These are phyloP conservation scores for Netelia virgata DNA, from an alignment of 2,888 invertebrate species.

Conservation along the genomic window DNA sequence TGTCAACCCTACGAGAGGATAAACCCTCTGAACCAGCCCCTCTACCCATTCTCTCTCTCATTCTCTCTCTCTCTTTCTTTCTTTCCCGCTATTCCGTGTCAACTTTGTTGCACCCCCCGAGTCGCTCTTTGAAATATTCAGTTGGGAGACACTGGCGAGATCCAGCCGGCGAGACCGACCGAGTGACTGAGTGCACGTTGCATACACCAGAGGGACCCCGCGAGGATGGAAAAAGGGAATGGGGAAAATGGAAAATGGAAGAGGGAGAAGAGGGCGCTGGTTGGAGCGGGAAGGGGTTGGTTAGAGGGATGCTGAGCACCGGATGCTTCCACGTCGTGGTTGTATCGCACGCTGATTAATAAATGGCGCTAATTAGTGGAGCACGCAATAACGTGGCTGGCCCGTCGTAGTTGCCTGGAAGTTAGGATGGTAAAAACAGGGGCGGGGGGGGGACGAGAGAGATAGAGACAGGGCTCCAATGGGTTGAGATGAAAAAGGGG, in stretches of 20 bases:
- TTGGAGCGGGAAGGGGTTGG: conserved; percentile 37
- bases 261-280: conserved; percentile 13
- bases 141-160: conserved; percentile 32
- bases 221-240: background rate
- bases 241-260: conserved; percentile 1
- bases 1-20: conserved; percentile 50
- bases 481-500: conserved; percentile 27
- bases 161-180: conserved; percentile 24
- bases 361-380: conserved; percentile 73
- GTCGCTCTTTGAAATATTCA: conserved; percentile 57
- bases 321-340: conserved; percentile 61
- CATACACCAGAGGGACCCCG: background rate
- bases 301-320: conserved; percentile 21
- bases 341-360: conserved; percentile 71
- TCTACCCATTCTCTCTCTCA: background rate
- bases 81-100: conserved; percentile 56
- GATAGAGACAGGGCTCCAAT: conserved; percentile 34
- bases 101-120: conserved; percentile 61
- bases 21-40: conserved; percentile 10
- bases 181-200: conserved; percentile 40
- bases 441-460: background rate
- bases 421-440: conserved; percentile 16
- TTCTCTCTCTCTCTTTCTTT: conserved; percentile 5
- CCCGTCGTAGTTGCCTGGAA: conserved; percentile 29
- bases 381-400: conserved; percentile 62